These are phyloP conservation scores for Drosophila trapezifrons DNA, from an alignment of 1,140 invertebrate genomes.

Conservation along the genomic window DNA sequence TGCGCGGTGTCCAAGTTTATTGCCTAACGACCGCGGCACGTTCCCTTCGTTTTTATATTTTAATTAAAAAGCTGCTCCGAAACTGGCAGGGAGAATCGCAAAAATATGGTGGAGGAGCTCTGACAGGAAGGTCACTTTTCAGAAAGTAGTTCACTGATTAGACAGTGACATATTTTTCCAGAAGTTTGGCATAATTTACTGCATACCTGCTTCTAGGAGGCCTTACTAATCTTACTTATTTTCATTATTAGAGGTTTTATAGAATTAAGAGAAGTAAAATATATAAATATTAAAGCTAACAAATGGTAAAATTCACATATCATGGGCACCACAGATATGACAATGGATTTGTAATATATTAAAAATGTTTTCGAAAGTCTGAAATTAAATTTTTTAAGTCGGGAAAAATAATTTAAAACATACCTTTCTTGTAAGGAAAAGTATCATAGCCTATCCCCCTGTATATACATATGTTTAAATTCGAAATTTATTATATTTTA, in stretches of 20 bases:
- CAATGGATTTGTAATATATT: too few relatives aligned
- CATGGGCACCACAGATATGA: too few relatives aligned
- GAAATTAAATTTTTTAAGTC: too few relatives aligned
- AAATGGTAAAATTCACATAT: too few relatives aligned
- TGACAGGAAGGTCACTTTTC: slow-evolving; percentile 7
- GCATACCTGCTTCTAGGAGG: background rate
- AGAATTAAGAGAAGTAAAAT: too few relatives aligned
- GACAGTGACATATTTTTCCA: slow-evolving; percentile 12
- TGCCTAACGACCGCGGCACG: slow-evolving; percentile 83
- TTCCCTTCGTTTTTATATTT: slow-evolving; percentile 76
- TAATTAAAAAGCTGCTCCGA: slow-evolving; percentile 72
- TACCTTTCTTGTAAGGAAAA: too few relatives aligned
- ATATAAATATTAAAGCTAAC: too few relatives aligned
- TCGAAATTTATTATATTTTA: background rate
- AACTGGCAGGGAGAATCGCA: background rate
- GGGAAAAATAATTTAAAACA: too few relatives aligned
- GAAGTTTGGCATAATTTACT: background rate
- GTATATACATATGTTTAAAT: background rate
- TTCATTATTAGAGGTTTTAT: too few relatives aligned
- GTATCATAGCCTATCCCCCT: too few relatives aligned
- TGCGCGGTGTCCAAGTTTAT: slow-evolving; percentile 79
- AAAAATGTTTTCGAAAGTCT: too few relatives aligned
- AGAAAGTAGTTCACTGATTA: slow-evolving; percentile 51
- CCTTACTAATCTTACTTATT: too few relatives aligned
- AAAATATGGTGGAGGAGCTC: background rate